Evolutionary conservation across 1,140 invertebrate species (phyloP), one percentile per base, ranked within the genome.

Genomic region (Penaeus chinensis): DNA sequence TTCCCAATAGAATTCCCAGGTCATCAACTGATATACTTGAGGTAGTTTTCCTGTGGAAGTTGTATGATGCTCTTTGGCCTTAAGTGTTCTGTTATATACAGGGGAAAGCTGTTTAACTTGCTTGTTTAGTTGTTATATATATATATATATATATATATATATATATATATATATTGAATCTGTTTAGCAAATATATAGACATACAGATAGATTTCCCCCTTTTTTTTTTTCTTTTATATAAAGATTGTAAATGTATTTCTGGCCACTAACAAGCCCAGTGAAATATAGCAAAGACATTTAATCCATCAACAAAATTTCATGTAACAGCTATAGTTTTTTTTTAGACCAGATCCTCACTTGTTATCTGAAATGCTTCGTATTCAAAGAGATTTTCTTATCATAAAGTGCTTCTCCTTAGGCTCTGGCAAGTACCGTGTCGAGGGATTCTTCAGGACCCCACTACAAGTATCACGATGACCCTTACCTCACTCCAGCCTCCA

Each of bases 401-500:
- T 4, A 32, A 8, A 18, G 16, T 13, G 10, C n/a, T 27, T 85
- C 74, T 63, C 74, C 24, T 2, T 18, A 96, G 93, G 96, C 96
- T 16, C 92, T 97, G 89, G 95, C 96, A 61, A 94, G 93, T 87
- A 97, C 96, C 3, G 94, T 97, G 27, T 93, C 93, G 60, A 92
- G 94, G 47, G 97, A 98, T 93, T 93, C 94, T 60, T 96, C 95
- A 24, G 96, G 95, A n/a, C 93, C 96, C 32, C 95, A 96, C 92
- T 98, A 96, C 91, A 96, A 96, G 92, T 98, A 95, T 92, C 95
- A 96, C 91, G 97, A 98, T 94, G 97, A 98, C 93, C 97, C 97
- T 10, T 98, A 94, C 92, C 93, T 98, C 5, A 95, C 96, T 90
- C 97, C 97, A n/a, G 91, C 93, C 76, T 96, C 95, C n/a, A 96